These are phyloP conservation scores for Cryptotis parvus DNA, from an alignment of 2,113 vertebrate genomes.

Conservation along the genomic window DNA sequence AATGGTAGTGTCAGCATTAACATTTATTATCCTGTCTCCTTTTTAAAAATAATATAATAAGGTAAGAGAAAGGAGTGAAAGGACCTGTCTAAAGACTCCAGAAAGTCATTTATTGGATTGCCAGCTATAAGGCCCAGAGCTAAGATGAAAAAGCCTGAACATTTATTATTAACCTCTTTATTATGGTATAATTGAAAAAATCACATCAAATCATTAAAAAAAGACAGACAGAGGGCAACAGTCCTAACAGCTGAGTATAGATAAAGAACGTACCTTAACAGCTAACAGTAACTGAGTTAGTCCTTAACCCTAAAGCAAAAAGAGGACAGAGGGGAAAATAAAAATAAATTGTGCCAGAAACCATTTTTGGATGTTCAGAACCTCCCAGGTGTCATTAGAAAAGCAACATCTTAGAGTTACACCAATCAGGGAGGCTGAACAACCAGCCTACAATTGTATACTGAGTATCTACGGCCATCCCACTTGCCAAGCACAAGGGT, in stretches of 20 bases:
- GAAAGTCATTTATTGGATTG: conserved; percentile 57
- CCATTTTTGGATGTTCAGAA: not conserved
- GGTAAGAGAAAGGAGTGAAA: conserved; percentile 66
- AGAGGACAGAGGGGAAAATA: not conserved
- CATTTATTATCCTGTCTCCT: conserved; percentile 76
- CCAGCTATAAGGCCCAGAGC: conserved; percentile 32
- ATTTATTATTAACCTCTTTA: conserved; percentile 46
- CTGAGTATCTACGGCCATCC: not conserved
- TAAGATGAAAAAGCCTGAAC: conserved; percentile 29
- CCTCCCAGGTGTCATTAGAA: not conserved
- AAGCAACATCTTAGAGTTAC: not conserved
- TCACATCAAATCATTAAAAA: conserved; percentile 59
- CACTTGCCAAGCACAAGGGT: not conserved
- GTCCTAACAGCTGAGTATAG: not conserved
- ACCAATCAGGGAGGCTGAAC: not conserved
- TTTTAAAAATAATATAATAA: conserved; percentile 64
- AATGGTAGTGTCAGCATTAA: conserved; percentile 69
- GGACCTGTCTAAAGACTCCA: conserved; percentile 50
- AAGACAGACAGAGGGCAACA: conserved; percentile 48
- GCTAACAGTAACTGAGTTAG: not conserved
- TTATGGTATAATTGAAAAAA: conserved; percentile 54
- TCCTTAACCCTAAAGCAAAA: conserved; percentile 27
- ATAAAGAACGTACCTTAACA: conserved; percentile 30
- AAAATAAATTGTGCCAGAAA: conserved; percentile 41
- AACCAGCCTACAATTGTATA: not conserved